Percentiles rank a stretch among this genome's conserved stretches.
Conservation (phyloP, 2,888 invertebrate species). For the Rhimphoctona megacephalus region DNA sequence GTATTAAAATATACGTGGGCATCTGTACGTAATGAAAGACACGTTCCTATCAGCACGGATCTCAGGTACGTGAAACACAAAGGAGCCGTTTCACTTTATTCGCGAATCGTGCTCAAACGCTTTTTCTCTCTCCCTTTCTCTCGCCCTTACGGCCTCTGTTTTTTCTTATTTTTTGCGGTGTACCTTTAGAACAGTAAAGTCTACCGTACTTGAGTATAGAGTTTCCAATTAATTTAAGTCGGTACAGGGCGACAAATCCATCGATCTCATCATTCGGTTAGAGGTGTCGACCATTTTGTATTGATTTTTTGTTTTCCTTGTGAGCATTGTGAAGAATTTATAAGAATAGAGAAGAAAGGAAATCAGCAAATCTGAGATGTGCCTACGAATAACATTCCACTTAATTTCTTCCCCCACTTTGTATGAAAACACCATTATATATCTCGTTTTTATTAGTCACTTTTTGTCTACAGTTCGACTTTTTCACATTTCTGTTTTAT, state of each 20-base stretch:
- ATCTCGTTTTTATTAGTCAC: background rate
- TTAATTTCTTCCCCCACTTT: background rate
- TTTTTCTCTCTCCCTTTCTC: conserved; percentile 7
- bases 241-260: background rate
- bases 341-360: background rate
- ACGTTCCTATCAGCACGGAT: conserved; percentile 69
- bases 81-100: conserved; percentile 21
- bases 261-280: conserved; percentile 1
- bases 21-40: conserved; percentile 72
- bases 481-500: background rate
- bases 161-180: conserved; percentile 1
- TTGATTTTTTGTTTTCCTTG: background rate
- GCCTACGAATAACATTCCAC: background rate
- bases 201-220: conserved; percentile 7
- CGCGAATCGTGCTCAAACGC: conserved; percentile 39
- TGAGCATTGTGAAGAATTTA: background rate
- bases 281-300: conserved; percentile 5
- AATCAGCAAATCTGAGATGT: background rate
- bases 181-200: background rate
- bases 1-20: conserved; percentile 73
- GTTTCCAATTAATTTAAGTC: conserved; percentile 23
- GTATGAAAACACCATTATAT: background rate
- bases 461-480: background rate
- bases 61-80: conserved; percentile 35
- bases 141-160: no score